Percentiles rank a stretch among this genome's conserved stretches.
phyloP scores from a whole-genome alignment of 2,113 vertebrate species.

The Ellobius talpinus region DNA sequence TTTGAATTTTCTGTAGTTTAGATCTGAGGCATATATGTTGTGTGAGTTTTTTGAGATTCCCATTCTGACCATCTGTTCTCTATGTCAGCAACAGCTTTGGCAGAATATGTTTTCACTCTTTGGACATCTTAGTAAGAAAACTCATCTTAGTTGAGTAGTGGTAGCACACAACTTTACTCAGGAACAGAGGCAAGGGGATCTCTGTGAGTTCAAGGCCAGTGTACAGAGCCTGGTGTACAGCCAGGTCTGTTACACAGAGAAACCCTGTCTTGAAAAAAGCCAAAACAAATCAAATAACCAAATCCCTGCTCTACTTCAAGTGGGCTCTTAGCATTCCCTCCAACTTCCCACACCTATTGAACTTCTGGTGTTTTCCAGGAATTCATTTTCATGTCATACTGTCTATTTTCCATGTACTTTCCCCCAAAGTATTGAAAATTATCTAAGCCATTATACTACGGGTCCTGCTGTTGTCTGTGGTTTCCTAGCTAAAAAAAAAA shows the following conservation, averaged over 20 bases:
- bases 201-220: background rate
- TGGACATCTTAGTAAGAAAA: background rate
- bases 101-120: constrained; percentile 5
- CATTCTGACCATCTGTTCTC: background rate
- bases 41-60: background rate
- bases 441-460: background rate
- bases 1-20: constrained; percentile 44
- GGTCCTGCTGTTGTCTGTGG: background rate
- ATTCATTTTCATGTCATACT: background rate
- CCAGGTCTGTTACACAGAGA: background rate
- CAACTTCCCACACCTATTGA: background rate
- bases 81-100: background rate
- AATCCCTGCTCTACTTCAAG: background rate
- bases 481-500: background rate
- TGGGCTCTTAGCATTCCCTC: fast-evolving
- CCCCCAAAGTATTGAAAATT: background rate
- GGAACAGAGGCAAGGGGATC: background rate
- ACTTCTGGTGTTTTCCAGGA: background rate
- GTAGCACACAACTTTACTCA: background rate
- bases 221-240: background rate
- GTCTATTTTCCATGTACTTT: background rate
- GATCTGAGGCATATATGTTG: background rate
- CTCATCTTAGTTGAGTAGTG: background rate
- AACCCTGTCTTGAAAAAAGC: background rate
- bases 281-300: background rate